These are phyloP conservation scores for Gisinianus flammeolus DNA, from an alignment of 2,888 invertebrate species.

Conservation along the genomic window DNA sequence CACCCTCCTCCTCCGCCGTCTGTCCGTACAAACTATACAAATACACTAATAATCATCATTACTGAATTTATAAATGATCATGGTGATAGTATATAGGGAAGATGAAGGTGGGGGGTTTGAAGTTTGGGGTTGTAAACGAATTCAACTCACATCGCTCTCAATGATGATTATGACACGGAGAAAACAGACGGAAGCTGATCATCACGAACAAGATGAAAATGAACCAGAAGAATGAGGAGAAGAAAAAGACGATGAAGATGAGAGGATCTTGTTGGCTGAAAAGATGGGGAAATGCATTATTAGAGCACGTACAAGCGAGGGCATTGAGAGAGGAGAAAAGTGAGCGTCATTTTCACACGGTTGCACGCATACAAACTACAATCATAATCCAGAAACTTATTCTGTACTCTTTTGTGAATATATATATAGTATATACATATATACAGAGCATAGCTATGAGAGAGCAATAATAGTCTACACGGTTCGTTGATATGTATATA, in stretches of 20 bases:
- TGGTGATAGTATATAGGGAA: no score
- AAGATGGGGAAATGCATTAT: not conserved
- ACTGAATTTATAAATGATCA: no score
- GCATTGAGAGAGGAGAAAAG: not conserved
- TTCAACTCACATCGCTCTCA: no score
- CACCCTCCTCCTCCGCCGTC: no score
- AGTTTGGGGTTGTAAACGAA: no score
- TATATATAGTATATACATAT: not conserved
- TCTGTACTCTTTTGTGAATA: not conserved
- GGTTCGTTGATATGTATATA: not conserved
- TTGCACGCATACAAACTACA: constrained; percentile 7
- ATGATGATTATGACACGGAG: no score
- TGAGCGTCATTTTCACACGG: not conserved
- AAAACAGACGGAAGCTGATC: no score
- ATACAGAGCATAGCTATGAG: not conserved
- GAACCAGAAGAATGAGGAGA: not conserved
- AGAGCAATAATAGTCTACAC: no score
- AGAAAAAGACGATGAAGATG: not conserved
- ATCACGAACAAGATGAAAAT: not conserved
- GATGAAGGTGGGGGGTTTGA: no score
- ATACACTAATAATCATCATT: no score
- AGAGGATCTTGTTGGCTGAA: not conserved
- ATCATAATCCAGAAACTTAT: not conserved
- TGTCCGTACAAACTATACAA: no score
- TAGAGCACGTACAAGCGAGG: not conserved